These are phyloP conservation scores for Gobio gobio DNA, from an alignment of 2,113 vertebrate species.

Conservation along the genomic window DNA sequence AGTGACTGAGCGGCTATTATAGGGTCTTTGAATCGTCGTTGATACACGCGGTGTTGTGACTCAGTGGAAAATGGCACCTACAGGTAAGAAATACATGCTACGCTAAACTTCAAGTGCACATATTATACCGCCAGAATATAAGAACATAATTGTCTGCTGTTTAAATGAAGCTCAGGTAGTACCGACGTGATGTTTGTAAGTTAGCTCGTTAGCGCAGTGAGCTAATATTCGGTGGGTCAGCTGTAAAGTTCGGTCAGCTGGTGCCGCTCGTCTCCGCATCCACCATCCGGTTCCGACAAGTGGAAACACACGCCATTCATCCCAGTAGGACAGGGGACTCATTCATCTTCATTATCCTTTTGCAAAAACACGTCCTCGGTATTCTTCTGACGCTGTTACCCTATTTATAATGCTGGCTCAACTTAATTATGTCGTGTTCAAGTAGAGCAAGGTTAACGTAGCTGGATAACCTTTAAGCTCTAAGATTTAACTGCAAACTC, in stretches of 20 bases:
- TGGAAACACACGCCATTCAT: background rate
- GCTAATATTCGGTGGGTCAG: background rate
- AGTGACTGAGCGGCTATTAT: background rate
- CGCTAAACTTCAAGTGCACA: background rate
- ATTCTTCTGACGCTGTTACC: background rate
- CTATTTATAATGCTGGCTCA: background rate
- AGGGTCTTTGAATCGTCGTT: constrained; percentile 6
- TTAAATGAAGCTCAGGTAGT: background rate
- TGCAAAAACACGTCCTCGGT: background rate
- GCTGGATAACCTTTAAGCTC: background rate
- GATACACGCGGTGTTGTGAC: background rate
- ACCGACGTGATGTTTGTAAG: background rate
- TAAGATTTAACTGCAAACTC: background rate
- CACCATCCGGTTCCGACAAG: background rate
- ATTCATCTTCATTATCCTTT: background rate
- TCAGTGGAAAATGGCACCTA: constrained; percentile 51
- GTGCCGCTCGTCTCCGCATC: background rate
- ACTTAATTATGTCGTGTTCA: background rate
- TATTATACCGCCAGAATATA: no score
- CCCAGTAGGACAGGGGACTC: background rate
- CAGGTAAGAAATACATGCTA: constrained; percentile 36
- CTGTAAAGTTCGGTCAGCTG: constrained; percentile 12
- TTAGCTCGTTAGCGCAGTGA: background rate
- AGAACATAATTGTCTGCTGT: background rate
- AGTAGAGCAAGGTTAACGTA: background rate